Evolutionary conservation across 30 jellyfish, hydroid and myxozoan species (phyloP).

Genomic region (Cassiopea xamachana): DNA sequence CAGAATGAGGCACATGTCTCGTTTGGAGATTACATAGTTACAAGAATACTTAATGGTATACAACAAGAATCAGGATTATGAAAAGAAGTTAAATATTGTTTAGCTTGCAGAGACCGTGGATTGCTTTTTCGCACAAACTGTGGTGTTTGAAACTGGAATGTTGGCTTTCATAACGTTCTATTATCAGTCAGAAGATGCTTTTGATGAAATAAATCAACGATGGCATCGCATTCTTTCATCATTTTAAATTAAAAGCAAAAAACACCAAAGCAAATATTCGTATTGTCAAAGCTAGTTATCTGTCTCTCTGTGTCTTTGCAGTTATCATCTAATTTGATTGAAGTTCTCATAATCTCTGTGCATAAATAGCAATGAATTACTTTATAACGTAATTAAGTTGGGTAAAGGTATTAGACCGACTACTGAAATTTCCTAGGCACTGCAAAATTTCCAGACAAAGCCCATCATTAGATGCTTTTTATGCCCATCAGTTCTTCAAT

Average conservation of each 20-base stretch:
- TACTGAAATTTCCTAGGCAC: neutral
- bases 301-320: neutral
- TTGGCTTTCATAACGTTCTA: neutral
- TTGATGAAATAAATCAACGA: neutral
- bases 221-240: constrained; percentile 4
- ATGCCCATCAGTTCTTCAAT: neutral
- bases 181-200: neutral
- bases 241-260: neutral
- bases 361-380: neutral
- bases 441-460: neutral
- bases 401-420: neutral
- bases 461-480: neutral
- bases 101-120: neutral
- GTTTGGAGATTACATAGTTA: no score
- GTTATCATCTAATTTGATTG: neutral
- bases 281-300: neutral
- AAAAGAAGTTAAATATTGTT: no score
- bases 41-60: no score
- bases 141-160: neutral
- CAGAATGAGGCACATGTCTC: no score
- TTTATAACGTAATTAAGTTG: neutral
- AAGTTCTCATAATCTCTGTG: neutral
- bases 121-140: neutral
- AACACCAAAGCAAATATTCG: constrained; percentile 2
- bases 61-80: no score